phyloP scores from a whole-genome alignment of 2,888 invertebrate species.

The Andrena flavipes region DNA sequence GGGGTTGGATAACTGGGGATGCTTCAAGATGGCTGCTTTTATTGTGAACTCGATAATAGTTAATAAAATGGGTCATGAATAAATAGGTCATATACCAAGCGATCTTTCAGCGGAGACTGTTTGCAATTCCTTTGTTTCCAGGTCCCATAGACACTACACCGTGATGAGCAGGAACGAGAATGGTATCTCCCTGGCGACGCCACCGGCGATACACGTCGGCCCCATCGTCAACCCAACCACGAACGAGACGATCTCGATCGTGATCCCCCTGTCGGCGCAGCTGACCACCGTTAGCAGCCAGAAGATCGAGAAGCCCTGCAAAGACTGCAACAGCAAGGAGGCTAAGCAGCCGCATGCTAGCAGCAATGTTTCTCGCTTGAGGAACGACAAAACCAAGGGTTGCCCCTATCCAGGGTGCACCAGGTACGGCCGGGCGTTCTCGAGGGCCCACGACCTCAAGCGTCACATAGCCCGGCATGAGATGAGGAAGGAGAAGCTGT shows the following conservation, averaged over 20 bases:
- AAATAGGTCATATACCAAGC: neutral
- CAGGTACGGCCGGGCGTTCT: slow-evolving; percentile 81
- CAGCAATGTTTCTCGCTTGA: slow-evolving; percentile 14
- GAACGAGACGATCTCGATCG: slow-evolving; percentile 81
- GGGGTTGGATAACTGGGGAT: neutral
- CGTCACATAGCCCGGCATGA: slow-evolving; percentile 82
- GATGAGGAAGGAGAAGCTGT: slow-evolving; percentile 78
- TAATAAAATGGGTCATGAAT: neutral
- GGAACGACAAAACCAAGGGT: slow-evolving; percentile 80
- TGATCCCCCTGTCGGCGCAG: slow-evolving; percentile 81
- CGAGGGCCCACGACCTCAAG: slow-evolving; percentile 82
- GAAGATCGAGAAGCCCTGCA: slow-evolving; percentile 67
- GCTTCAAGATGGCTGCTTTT: slow-evolving; percentile 67
- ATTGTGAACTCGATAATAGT: slow-evolving; percentile 29
- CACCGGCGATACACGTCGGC: slow-evolving; percentile 80
- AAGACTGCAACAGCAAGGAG: slow-evolving; percentile 63
- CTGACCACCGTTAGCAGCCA: slow-evolving; percentile 76
- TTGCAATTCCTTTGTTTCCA: slow-evolving; percentile 1
- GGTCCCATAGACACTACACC: neutral
- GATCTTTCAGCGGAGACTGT: neutral
- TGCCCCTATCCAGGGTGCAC: slow-evolving; percentile 82
- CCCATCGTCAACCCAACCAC: slow-evolving; percentile 79
- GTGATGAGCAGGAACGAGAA: slow-evolving; percentile 72
- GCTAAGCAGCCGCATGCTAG: slow-evolving; percentile 48
- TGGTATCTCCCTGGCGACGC: slow-evolving; percentile 75